Evolutionary conservation across 1,140 invertebrate species (phyloP).

Genomic region (Scaptomyza pallida): DNA sequence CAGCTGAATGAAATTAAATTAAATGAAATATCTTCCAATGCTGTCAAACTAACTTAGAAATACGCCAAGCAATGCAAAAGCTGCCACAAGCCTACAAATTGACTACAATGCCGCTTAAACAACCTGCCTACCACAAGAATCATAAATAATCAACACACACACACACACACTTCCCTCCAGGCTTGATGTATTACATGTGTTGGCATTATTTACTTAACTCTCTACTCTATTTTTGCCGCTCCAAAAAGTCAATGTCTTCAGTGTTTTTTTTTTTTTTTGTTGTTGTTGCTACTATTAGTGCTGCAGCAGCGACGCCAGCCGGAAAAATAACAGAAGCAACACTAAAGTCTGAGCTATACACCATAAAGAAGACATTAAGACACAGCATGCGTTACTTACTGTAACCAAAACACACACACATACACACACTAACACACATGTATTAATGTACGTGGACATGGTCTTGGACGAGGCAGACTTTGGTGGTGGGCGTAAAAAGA

Average conservation of each 20-base stretch:
- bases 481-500: conserved; percentile 67
- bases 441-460: conserved; percentile 21
- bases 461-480: conserved; percentile 40
- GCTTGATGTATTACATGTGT: conserved; percentile 80
- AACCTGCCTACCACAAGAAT: conserved; percentile 31
- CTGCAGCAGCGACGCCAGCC: no score
- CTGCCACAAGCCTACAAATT: conserved; percentile 40
- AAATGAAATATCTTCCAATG: conserved; percentile 62
- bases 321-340: conserved; percentile 10
- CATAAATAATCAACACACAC: conserved; percentile 57
- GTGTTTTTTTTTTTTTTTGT: no score
- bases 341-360: conserved; percentile 19
- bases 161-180: conserved; percentile 16
- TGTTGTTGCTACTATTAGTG: conserved; percentile 74
- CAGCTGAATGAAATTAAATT: conserved; percentile 60
- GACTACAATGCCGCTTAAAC: conserved; percentile 52
- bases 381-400: conserved; percentile 73
- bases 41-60: conserved; percentile 38
- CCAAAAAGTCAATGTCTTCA: conserved; percentile 76
- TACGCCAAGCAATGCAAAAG: conserved; percentile 2
- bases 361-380: conserved; percentile 75
- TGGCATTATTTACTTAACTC: conserved; percentile 82
- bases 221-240: conserved; percentile 78
- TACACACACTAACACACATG: conserved; percentile 19
- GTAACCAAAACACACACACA: conserved; percentile 33